phyloP scores from a whole-genome alignment of 1,140 invertebrate species.

The Drosophila subpulchrella region DNA sequence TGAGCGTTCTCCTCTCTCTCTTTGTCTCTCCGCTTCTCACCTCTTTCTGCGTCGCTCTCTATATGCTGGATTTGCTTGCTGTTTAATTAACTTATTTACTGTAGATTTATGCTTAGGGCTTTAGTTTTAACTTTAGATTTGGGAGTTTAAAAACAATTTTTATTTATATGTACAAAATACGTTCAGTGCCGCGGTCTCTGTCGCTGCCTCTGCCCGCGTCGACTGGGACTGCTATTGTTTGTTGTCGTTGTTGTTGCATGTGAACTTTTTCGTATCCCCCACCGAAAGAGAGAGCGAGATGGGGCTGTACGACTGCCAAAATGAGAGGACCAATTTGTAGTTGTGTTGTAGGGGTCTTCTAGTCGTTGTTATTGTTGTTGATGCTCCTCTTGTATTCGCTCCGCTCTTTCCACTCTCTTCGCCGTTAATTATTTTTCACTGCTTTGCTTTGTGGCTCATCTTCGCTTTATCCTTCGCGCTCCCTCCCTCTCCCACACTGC shows the following conservation, averaged over 20 bases:
- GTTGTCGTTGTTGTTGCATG: conserved; percentile 58
- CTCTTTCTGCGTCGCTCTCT: conserved; percentile 8
- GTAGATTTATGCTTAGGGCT: conserved; percentile 52
- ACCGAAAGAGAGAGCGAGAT: conserved; percentile 33
- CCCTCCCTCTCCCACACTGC: conserved; percentile 20
- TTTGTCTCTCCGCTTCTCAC: conserved; percentile 12
- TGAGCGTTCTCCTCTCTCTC: conserved; percentile 50
- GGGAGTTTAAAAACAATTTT: conserved; percentile 60
- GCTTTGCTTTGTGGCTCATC: conserved; percentile 68
- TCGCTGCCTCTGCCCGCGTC: conserved; percentile 18
- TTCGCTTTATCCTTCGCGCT: conserved; percentile 70
- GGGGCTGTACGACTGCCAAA: conserved; percentile 39
- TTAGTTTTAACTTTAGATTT: conserved; percentile 28
- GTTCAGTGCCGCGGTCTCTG: conserved; percentile 37
- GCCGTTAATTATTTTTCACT: conserved; percentile 74
- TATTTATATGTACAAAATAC: conserved; percentile 49
- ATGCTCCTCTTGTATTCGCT: conserved; percentile 21
- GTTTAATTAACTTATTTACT: conserved; percentile 27
- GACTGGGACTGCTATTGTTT: conserved; percentile 37
- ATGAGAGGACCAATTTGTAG: conserved; percentile 42
- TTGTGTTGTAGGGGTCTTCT: conserved; percentile 20
- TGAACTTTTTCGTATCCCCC: conserved; percentile 57
- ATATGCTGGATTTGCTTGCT: conserved; percentile 21
- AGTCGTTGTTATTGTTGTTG: conserved; percentile 38
- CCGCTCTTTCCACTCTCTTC: conserved; percentile 14